Base-by-base conservation (phyloP, 64 coral and sea anemone genomes). In the Dendrophyllia cribrosa region DNA sequence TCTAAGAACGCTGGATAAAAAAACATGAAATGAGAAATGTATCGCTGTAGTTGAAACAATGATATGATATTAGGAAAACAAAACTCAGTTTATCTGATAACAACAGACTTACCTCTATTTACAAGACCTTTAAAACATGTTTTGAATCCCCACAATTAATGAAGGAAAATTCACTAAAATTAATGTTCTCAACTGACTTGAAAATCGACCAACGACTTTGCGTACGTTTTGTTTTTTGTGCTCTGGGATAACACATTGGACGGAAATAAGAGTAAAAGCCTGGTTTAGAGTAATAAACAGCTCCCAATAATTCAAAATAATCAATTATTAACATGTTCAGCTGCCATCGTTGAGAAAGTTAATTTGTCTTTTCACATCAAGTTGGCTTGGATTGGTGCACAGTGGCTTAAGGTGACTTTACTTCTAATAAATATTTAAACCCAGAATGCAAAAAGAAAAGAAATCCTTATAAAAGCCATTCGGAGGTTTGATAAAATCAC, bases 301-400 rank as follows among this genome's bases (percentile, higher is more conserved):
- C 50, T 77, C 51, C 51, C 51, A 23, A 53, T 77, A 77, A 58
- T 77, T 20, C 20, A 77, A 77, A 77, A 77, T 9, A 77, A 55
- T 17, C 51, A 77, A 77, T 77, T 77, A 77, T 52, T 20, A 53
- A 43, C 48, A 53, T 76, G 2, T 51, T 6, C 50, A 55, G 49
- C 75, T 58, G 75, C 21, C 53, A 19, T 6, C 6, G 21, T 50
- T 58, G 75, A 56, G 51, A 11, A 24, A 19, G 75, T 77, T 77
- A 58, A 77, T 77, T 77, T 77, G 75, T 56, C 8, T 23, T 56
- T 77, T n/a, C 48, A 77, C 51, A 22, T 77, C 6, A 55, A 26
- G 20, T 56, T 77, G 7, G 9, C 6, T 4, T 11, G 4, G 75
- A 77, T 77, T 77, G 75, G 51, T n/a, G 19, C 10, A 55, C 49